A percentile compares a stretch with the other conserved stretches of the same genome.
These are phyloP conservation scores for Macrobrachium nipponense DNA, from an alignment of 1,140 invertebrate genomes.

Conservation along the genomic window DNA sequence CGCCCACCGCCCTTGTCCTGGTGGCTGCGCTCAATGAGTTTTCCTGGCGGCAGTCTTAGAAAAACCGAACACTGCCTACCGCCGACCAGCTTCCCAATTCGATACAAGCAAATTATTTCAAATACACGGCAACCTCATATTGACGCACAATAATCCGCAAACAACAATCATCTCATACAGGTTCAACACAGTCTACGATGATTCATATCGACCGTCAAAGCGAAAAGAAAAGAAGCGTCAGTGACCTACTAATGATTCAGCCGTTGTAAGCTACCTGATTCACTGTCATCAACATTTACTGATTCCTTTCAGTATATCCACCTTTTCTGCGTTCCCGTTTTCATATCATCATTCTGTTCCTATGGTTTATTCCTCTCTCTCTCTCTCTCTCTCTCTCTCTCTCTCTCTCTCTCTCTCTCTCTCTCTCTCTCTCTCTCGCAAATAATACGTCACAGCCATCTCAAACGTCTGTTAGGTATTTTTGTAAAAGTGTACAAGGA, in stretches of 20 bases:
- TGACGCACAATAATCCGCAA: no score
- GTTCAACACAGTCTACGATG: no score
- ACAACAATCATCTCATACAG: no score
- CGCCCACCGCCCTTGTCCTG: neutral
- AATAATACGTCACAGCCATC: neutral
- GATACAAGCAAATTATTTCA: neutral
- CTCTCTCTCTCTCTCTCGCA: no score
- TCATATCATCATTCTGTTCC: neutral
- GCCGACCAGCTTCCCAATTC: neutral
- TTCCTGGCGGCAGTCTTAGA: neutral
- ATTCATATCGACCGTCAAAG: no score
- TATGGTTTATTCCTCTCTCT: constrained; percentile 1
- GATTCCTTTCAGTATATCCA: neutral
- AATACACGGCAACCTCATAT: no score
- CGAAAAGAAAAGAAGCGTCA: no score
- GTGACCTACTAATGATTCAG: neutral
- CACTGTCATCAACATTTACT: neutral
- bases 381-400: constrained; percentile 33
- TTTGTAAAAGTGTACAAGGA: neutral
- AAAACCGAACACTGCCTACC: neutral
- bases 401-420: neutral
- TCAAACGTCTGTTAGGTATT: neutral
- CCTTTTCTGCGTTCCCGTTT: neutral
- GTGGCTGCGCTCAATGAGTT: neutral
- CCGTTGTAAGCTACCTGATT: neutral